Evolutionary conservation across 2,113 vertebrate genomes (phyloP), one percentile per base, ranked within the genome.

Genomic region (Rhagologus leucostigma): DNA sequence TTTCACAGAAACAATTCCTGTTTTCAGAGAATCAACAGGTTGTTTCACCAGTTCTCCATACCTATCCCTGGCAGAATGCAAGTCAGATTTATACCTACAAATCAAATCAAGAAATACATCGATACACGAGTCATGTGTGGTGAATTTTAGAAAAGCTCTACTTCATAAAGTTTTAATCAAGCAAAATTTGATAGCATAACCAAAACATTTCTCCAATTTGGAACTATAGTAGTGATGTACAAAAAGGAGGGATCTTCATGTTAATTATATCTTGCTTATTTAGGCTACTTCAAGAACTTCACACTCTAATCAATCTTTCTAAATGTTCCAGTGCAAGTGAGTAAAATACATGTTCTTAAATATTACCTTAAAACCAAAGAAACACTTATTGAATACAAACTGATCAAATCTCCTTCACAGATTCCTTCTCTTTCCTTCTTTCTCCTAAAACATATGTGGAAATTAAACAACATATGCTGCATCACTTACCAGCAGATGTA

Each of bases 401-500:
- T 57, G 32, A 32, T 46, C 35, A 39, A 80, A 70, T 41, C 23
- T 81, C 20, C 57, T 49, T 35, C 39, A 67, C 9, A 27, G 49
- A 16, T 30, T 9, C 29, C 17, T 9, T 23, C 13, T 64, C 18
- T 35, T 21, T 39, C 33, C 57, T 23, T 65, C 44, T n/a, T 68
- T 57, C n/a, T 74, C 44, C 79, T 56, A 56, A 47, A 30, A 10
- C 13, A 10, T 9, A 9, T 1, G 3, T 50, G 52, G 32, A 80
- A 71, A 63, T 19, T 8, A 64, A 87, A 22, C 37, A 84, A 11
- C 13, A 29, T 4, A 20, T 33, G 30, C 35, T 50, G 76, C 50
- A 27, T 23, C 74, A 92, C 97, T 86, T 84, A 98, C 97, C 94
- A 76, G 78, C 32, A 91, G 93, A 70, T 19, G 33, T 3, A 5